These are phyloP conservation scores for Callipepla californica DNA, from an alignment of 2,113 vertebrate genomes.

Conservation along the genomic window DNA sequence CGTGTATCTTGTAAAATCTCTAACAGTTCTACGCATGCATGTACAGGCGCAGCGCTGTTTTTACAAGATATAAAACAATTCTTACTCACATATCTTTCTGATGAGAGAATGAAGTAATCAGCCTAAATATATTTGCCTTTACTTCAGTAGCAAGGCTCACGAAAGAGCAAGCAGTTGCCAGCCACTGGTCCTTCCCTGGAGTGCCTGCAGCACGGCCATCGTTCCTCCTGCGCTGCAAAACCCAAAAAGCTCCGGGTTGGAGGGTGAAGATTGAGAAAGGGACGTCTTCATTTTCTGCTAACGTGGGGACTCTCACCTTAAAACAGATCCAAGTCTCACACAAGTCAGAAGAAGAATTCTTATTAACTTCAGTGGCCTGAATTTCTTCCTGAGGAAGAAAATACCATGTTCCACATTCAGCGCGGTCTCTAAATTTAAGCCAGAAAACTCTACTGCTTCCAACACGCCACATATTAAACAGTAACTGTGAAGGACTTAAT, in stretches of 20 bases:
- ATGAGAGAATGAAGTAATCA: slow-evolving; percentile 64
- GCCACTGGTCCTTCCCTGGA: neutral
- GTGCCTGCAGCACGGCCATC: neutral
- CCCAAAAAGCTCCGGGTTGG: neutral
- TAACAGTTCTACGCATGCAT: slow-evolving; percentile 62
- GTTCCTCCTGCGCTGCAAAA: neutral
- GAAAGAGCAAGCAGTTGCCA: neutral
- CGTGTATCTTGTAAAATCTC: slow-evolving; percentile 49
- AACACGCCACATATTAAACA: neutral
- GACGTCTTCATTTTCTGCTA: neutral
- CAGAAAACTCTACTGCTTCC: neutral
- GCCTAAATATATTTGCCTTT: slow-evolving; percentile 29
- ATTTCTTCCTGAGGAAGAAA: neutral
- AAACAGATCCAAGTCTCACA: neutral
- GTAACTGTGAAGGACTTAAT: neutral
- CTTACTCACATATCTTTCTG: slow-evolving; percentile 65
- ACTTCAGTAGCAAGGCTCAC: neutral
- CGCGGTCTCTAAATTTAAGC: neutral
- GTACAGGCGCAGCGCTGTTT: slow-evolving; percentile 62
- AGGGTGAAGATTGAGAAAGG: neutral
- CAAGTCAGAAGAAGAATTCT: neutral
- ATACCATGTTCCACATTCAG: neutral
- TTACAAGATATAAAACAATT: slow-evolving; percentile 70
- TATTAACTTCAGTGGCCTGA: neutral
- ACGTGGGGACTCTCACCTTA: neutral